Evolutionary conservation across 2,888 invertebrate genomes (phyloP), one percentile per base, ranked within the genome.

Genomic region (Rhorus exstirpatorius): DNA sequence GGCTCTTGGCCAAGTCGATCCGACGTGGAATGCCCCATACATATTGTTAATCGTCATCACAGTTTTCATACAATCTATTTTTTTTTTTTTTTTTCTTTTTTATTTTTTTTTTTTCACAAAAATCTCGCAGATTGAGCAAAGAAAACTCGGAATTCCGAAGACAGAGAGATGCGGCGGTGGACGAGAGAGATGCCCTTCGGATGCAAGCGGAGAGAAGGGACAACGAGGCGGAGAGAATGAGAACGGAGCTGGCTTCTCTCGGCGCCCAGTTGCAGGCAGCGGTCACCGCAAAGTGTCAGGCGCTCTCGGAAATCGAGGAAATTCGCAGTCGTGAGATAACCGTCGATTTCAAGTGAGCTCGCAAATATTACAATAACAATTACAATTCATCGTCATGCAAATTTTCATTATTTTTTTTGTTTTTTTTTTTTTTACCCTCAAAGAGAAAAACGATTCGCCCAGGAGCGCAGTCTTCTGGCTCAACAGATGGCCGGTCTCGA

Each of bases 231-330:
- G 96, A 97, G 90, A 94, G 96, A 68, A 92, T 97, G 79, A 95
- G 95, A 87, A 94, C 95, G 2, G 97, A 96, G 91, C 93, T 97
- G 83, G 93, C 94, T 58, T 93, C 95, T 1, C 93, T 97, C 70
- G 95, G 96, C n/a, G 94, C 95, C 86, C 97, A 97, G 92, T 92
- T 98, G 41, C 95, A 96, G 86, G 92, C 94, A 65, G 96, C 97
- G 21, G 96, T 97, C 82, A 95, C 95, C 87, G 95, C 96, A 1
- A 98, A 98, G 93, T 97, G 97, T 93, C 97, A 97, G 93, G 97
- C 97, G 0, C 92, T 97, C 65, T 95, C 96, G 4, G 95, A 96
- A 85, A 94, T 96, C 79, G 97, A 97, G 92, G 98, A 98, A 93
- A 94, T 97, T 46, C 95, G 96, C 87, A 96, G 97, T 84, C 96